Evolutionary conservation across 2,888 invertebrate genomes (phyloP), one percentile per base, ranked within the genome.

Genomic region (Microctonus aethiopoides): DNA sequence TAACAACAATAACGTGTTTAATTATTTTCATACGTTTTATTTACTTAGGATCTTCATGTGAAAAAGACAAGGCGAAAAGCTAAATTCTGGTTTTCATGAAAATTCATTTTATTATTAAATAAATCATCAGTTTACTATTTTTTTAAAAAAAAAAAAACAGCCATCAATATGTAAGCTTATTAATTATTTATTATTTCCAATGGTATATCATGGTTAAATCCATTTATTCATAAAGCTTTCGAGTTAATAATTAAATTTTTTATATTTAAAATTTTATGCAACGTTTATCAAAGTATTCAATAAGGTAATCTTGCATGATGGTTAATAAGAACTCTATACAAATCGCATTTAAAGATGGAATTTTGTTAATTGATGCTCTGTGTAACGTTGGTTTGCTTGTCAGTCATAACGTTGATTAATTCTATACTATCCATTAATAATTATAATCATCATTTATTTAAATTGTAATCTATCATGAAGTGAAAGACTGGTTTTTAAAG

Each of bases 401-500:
- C 10, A 11, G 24, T 1, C 10, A 1, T 54, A 22, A 54, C 26
- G 11, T 54, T 26, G 24, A 32, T 57, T 9, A 34, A 16, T 57
- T 57, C 34, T 34, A 57, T 16, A 7, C 10, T 16, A 54, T 2
- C 1, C 24, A 26, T 13, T 54, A 24, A 26, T 26, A 26, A 26
- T 57, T n/a, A 10, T 54, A 24, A 26, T 26, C 11, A 26, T 57
- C 13, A 10, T 34, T 34, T 10, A 57, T 16, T 32, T 20, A 16
- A 32, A 57, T 57, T 57, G 29, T 32, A 32, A 16, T 57, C 10
- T n/a, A 57, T 57, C 57, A 57, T 57, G 57, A 29, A 32, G 32
- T 57, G n/a, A 13, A 54, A 54, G 16, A 57, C 20, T n/a, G 32
- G 20, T 57, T 57, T 32, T 57, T 32, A 20, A 57, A 57, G 6